These are phyloP conservation scores for Auanema freiburgensis DNA, from an alignment of 2,888 invertebrate species.

Conservation along the genomic window DNA sequence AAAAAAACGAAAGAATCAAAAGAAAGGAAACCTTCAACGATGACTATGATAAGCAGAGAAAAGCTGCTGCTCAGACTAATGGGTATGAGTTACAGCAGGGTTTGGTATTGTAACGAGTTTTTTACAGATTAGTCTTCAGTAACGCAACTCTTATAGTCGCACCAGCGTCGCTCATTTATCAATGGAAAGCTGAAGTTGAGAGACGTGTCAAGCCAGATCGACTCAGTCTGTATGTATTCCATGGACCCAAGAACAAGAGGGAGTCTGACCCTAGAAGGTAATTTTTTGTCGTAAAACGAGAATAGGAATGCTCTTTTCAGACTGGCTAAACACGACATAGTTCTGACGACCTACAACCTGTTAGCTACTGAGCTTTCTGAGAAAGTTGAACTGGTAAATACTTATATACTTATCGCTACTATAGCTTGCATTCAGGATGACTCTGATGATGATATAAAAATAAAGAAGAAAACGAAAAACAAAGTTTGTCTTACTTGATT, in stretches of 20 bases:
- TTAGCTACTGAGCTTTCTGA: conserved; percentile 66
- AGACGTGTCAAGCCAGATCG: conserved; percentile 71
- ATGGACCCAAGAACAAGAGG: conserved; percentile 74
- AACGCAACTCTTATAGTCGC: conserved; percentile 78
- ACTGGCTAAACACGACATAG: conserved; percentile 73
- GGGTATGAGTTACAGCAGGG: conserved; percentile 23
- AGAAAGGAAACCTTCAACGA: conserved; percentile 32
- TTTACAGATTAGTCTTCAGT: conserved; percentile 54
- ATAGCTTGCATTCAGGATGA: no score
- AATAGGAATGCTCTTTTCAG: conserved; percentile 15
- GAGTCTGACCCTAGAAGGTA: conserved; percentile 41
- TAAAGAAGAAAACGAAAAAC: no score
- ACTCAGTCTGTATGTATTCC: conserved; percentile 76
- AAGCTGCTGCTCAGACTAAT: conserved; percentile 24
- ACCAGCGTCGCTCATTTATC: conserved; percentile 85
- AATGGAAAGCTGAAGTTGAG: conserved; percentile 78
- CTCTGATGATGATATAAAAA: no score
- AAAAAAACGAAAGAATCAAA: conserved; percentile 52
- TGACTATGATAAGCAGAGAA: conserved; percentile 27
- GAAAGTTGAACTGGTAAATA: conserved; percentile 28
- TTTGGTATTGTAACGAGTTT: not conserved
- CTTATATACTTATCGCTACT: not conserved
- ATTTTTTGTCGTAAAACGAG: not conserved
- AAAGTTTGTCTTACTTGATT: not conserved
- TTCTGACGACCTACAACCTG: conserved; percentile 85